Base-by-base conservation (phyloP, 2,888 invertebrate species). In the Thymelicus sylvestris region DNA sequence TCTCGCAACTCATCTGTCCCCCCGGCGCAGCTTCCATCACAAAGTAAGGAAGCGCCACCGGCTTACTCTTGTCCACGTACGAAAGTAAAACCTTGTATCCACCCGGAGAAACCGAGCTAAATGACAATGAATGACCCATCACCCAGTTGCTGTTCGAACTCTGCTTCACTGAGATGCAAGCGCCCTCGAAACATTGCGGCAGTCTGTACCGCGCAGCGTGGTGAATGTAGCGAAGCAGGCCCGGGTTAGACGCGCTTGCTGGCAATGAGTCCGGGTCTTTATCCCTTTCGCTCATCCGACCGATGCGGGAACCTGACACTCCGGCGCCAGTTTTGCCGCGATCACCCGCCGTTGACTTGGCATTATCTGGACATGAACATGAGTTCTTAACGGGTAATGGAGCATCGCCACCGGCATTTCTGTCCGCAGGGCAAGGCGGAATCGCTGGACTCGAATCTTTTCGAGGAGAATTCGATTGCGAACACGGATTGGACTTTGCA, bases 121-220 rank as follows among this genome's bases (percentile, higher is more conserved):
- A 93, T 0, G 91, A 83, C 72, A 93, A 74, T 0, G 89, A 86
- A 76, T 93, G 93, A 0, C 93, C 93, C 55, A 92, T 74, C 24
- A 91, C 80, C 90, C 93, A 92, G 76, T 92, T 92, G 70, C 77
- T 83, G 6, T 69, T 79, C 0, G 88, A 78, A 71, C 80, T 83
- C 73, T 93, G 92, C 74, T 91, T 92, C 6, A 93, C 82, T 13
- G 90, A 89, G 15, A 93, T 82, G 74, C 80, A 81, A 15, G 86
- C 93, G 38, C 94, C 94, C 79, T 94, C 93, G 72, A 94, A 94
- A 76, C 94, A 94, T 77, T 93, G 95, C 47, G 89, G 94, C 74
- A 88, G 74, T 72, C 92, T 81, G 75, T 89, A 87, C 31, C 92
- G 86, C 0, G 93, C 90, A 4, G 90, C 89, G 74, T 91, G 92